These are phyloP conservation scores for Deilephila porcellus DNA, from an alignment of 2,888 invertebrate genomes.

Conservation along the genomic window DNA sequence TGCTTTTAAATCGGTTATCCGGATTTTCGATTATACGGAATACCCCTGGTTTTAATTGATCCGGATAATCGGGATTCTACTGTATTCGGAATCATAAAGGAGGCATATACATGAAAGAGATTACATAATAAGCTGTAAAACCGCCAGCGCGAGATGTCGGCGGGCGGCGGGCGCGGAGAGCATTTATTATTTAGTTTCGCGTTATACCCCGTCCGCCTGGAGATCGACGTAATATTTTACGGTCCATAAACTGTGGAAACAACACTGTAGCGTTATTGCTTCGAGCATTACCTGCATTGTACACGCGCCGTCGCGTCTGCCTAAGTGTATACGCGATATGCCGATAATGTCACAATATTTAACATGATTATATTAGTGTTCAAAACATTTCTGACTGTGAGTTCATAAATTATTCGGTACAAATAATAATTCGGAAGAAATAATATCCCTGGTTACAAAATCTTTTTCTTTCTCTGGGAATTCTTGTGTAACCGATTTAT, in stretches of 20 bases:
- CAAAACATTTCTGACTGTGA: too few species aligned
- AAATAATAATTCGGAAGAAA: too few species aligned
- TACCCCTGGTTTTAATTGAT: too few species aligned
- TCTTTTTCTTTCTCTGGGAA: background rate
- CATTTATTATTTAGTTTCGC: constrained; percentile 30
- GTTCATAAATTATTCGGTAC: too few species aligned
- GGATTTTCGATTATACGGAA: too few species aligned
- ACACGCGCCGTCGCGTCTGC: constrained; percentile 37
- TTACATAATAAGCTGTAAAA: constrained; percentile 28
- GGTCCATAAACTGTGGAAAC: constrained; percentile 62
- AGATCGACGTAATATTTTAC: constrained; percentile 67
- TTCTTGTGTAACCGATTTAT: background rate
- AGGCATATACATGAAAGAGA: constrained; percentile 23
- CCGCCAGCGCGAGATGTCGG: constrained; percentile 19
- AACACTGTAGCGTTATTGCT: constrained; percentile 58
- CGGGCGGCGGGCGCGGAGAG: constrained; percentile 6
- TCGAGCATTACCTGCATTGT: constrained; percentile 61
- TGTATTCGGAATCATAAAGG: constrained; percentile 20
- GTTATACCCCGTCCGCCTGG: constrained; percentile 38
- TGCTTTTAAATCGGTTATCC: too few species aligned
- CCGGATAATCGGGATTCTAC: too few species aligned
- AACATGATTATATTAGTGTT: too few species aligned
- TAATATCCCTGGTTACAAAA: too few species aligned
- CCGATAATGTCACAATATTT: background rate
- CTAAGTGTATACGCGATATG: background rate